phyloP scores from a whole-genome alignment of 2,113 vertebrate species.

The Carollia perspicillata region DNA sequence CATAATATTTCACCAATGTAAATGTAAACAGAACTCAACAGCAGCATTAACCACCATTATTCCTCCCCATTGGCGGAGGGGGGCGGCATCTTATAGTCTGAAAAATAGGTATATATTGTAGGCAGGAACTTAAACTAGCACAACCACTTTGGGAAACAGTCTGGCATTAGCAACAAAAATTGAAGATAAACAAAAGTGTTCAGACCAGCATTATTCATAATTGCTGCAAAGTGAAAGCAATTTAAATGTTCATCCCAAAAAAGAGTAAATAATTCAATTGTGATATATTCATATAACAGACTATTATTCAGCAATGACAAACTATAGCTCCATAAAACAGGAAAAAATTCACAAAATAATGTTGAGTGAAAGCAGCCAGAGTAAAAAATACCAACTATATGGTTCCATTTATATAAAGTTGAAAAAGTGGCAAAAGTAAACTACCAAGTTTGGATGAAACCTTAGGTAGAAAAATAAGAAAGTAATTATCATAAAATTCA shows the following conservation, averaged over 20 bases:
- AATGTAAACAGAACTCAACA: too few relatives aligned
- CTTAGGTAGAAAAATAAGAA: neutral
- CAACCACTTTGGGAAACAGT: neutral
- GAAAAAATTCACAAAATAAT: conserved; percentile 14
- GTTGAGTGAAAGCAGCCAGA: neutral
- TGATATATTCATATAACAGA: neutral
- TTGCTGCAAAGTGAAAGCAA: neutral
- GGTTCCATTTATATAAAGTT: neutral
- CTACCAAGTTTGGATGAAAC: neutral
- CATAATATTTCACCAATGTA: too few relatives aligned
- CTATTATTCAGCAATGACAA: neutral
- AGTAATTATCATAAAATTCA: neutral
- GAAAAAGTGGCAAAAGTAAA: conserved; percentile 25
- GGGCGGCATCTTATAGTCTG: too few relatives aligned
- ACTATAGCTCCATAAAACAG: neutral
- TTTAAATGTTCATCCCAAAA: neutral
- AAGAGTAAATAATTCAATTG: neutral
- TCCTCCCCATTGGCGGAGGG: too few relatives aligned
- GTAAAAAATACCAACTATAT: neutral
- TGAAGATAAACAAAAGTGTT: neutral
- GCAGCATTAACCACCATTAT: too few relatives aligned
- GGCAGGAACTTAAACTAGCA: neutral
- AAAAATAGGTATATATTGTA: neutral
- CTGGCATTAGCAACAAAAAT: neutral
- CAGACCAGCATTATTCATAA: neutral